Evolutionary conservation across 2,888 invertebrate genomes (phyloP).

Genomic region (Hartigia nigra): DNA sequence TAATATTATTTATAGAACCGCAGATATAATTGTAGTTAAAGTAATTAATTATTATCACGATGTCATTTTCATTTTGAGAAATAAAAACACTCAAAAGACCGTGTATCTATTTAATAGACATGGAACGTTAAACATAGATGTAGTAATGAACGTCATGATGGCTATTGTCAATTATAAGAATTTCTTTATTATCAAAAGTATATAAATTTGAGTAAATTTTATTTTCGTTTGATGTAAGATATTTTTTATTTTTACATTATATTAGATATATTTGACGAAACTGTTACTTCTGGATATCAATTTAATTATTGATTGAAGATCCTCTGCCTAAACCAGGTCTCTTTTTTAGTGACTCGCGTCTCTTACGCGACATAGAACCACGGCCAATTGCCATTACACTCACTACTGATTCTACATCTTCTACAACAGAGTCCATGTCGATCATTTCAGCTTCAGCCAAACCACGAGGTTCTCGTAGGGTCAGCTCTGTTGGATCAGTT

Average conservation of each 20-base stretch:
- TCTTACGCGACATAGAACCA: constrained; percentile 9
- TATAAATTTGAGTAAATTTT: background rate
- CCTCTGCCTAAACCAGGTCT: constrained; percentile 29
- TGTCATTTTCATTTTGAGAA: constrained; percentile 33
- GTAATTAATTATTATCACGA: constrained; percentile 16
- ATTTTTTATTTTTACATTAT: background rate
- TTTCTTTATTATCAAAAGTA: constrained; percentile 1
- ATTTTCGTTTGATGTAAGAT: background rate
- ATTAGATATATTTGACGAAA: background rate
- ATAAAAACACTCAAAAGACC: constrained; percentile 19
- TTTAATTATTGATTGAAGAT: background rate
- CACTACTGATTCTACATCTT: constrained; percentile 31
- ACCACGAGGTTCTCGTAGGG: constrained; percentile 17
- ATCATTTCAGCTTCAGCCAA: constrained; percentile 27
- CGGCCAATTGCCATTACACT: constrained; percentile 27
- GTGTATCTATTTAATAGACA: background rate
- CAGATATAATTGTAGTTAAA: constrained; percentile 10
- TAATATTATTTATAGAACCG: constrained; percentile 12
- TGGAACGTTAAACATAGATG: background rate
- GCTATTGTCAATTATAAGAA: constrained; percentile 2
- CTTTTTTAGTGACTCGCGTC: background rate
- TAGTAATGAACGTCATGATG: constrained; percentile 7
- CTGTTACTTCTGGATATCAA: background rate
- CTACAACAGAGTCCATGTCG: constrained; percentile 23
- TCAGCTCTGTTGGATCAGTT: background rate